Evolutionary conservation across 2,888 invertebrate species (phyloP), one percentile per base, ranked within the genome.

Genomic region (Polydrusus tereticollis): DNA sequence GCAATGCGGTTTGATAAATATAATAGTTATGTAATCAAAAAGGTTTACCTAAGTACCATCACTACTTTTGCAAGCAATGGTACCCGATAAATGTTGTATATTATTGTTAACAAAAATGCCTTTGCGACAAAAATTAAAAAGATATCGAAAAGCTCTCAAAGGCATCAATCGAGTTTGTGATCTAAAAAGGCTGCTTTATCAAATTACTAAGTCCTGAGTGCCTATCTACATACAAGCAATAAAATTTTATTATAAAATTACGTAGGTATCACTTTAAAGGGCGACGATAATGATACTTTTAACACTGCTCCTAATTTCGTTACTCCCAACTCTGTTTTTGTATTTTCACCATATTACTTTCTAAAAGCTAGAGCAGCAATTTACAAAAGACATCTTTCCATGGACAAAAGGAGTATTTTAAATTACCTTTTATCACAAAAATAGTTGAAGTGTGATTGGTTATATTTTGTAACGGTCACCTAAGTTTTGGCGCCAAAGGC

Each of bases 191-290:
- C 18, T 55, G 50, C 76, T 77, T 78, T 77, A 83, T 83, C 78
- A 68, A 81, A 82, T 83, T 83, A 83, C 74, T 70, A 75, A 78
- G 76, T 81, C 82, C 82, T 83, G 80, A 82, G 78, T 82, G 80
- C 77, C 81, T 78, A 80, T 80, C 82, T 81, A 80, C 81, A 72
- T 81, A 81, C 80, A 80, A 82, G 81, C 81, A 79, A 77, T 80
- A 82, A 81, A 81, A 82, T 81, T 82, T 75, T 81, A 81, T 83
- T 83, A 83, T 82, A 79, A 82, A 82, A 83, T 83, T 83, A 82
- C 38, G 78, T n/a, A n/a, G n/a, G n/a, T 81, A 77, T 78, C 78
- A 80, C 80, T 82, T 80, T 79, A 82, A 80, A 82, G 81, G 82
- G 80, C 79, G 82, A 78, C 80, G 77, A 79, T 82, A 83, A 82